Percentiles rank a stretch among this genome's conserved stretches.
These are phyloP conservation scores for Muraenolepis orangiensis DNA, from an alignment of 2,797 vertebrate species.

Conservation along the genomic window DNA sequence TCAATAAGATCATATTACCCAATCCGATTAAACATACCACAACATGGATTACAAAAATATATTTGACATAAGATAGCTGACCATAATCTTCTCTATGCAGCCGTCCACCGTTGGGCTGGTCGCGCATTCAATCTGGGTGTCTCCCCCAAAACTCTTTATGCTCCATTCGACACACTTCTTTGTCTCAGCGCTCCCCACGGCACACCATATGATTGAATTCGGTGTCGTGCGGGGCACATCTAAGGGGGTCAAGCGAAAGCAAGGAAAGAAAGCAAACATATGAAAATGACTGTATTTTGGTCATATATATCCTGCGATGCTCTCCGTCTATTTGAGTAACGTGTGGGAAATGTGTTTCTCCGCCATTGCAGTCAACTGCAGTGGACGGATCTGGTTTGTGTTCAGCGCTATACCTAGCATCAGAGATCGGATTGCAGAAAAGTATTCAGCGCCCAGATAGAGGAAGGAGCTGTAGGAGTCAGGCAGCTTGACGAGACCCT, in stretches of 20 bases:
- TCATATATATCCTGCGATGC: background rate
- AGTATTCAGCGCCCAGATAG: slow-evolving; percentile 79
- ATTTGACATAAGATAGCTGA: slow-evolving; percentile 40
- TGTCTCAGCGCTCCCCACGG: slow-evolving; percentile 75
- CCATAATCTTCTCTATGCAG: slow-evolving; percentile 86
- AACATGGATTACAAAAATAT: slow-evolving; percentile 2
- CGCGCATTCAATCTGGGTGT: slow-evolving; percentile 70
- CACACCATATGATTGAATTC: slow-evolving; percentile 78
- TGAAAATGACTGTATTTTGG: background rate
- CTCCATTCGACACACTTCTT: slow-evolving; percentile 85
- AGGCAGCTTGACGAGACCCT: slow-evolving; percentile 70
- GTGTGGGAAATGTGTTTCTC: background rate
- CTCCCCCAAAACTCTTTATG: background rate
- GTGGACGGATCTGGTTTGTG: background rate
- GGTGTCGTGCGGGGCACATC: background rate
- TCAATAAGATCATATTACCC: no score
- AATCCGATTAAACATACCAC: no score
- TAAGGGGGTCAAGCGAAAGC: background rate
- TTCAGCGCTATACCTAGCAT: slow-evolving; percentile 68
- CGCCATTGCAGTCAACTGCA: background rate
- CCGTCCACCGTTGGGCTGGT: slow-evolving; percentile 67
- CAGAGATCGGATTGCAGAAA: slow-evolving; percentile 67
- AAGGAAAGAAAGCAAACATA: background rate
- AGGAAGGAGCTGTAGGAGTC: slow-evolving; percentile 72
- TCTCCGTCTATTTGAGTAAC: background rate